Conservation (phyloP, 2,888 invertebrate genomes). For the Disparrhopalites patrizii region DNA sequence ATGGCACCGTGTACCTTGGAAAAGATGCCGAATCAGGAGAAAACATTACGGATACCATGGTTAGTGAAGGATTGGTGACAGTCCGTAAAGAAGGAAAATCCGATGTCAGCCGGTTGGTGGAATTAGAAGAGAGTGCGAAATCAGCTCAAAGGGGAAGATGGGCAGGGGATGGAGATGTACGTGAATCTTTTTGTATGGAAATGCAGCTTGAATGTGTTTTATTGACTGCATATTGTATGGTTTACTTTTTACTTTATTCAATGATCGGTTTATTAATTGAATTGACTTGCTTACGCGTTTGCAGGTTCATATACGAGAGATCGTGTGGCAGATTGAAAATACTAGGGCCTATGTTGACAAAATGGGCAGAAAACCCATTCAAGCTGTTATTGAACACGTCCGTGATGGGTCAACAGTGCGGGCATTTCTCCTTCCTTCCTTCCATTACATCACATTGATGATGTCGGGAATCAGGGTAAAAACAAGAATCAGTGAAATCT, state of each 20-base stretch:
- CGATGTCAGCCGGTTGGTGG: constrained; percentile 66
- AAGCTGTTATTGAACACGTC: constrained; percentile 94
- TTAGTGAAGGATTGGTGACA: constrained; percentile 83
- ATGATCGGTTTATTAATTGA: background rate
- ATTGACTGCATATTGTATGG: no score
- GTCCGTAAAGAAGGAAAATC: constrained; percentile 69
- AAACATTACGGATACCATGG: constrained; percentile 81
- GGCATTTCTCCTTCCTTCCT: constrained; percentile 84
- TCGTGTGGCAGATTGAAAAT: constrained; percentile 86
- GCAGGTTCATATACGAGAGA: constrained; percentile 72
- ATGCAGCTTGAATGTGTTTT: no score
- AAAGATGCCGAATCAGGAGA: constrained; percentile 69
- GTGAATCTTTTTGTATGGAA: no score
- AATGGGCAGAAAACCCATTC: constrained; percentile 76
- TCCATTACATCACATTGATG: constrained; percentile 88
- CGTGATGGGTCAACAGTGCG: constrained; percentile 94
- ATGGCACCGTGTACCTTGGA: constrained; percentile 80
- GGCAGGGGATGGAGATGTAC: constrained; percentile 52
- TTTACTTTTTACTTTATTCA: background rate
- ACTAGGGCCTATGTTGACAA: constrained; percentile 78
- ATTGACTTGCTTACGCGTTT: constrained; percentile 35
- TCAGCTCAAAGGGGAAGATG: constrained; percentile 81
- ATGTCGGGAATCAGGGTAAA: constrained; percentile 84
- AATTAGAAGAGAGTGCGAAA: constrained; percentile 86
- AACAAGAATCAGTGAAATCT: background rate